Percentiles rank a stretch among this genome's conserved stretches.
These are phyloP conservation scores for Aleiodes testaceus DNA, from an alignment of 2,888 invertebrate genomes.

Conservation along the genomic window DNA sequence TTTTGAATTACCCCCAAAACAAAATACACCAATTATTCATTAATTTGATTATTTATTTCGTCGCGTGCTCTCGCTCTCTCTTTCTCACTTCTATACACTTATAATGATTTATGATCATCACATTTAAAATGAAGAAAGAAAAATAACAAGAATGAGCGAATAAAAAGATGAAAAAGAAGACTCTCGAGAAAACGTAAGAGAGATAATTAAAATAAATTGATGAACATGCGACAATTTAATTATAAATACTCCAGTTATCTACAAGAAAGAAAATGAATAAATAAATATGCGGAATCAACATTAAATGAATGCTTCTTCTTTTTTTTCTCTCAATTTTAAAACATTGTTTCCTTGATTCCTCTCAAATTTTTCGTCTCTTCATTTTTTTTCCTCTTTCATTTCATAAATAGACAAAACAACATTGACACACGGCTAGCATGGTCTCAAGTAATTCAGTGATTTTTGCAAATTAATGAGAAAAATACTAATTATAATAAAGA, in stretches of 20 bases:
- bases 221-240: conserved; percentile 40
- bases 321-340: conserved; percentile 27
- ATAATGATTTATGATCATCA: conserved; percentile 1
- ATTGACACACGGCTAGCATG: conserved; percentile 49
- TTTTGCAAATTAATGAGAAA: background rate
- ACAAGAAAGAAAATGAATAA: conserved; percentile 45
- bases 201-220: conserved; percentile 30
- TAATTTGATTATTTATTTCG: background rate
- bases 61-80: conserved; percentile 2
- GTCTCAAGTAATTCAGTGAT: conserved; percentile 44
- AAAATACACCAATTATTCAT: conserved; percentile 5
- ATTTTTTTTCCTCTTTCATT: conserved; percentile 12
- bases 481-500: background rate
- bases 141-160: background rate
- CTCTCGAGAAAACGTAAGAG: background rate
- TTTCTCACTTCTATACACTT: conserved; percentile 9
- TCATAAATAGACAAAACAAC: conserved; percentile 52
- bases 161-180: background rate
- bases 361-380: conserved; percentile 26
- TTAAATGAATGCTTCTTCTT: conserved; percentile 36
- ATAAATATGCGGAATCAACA: conserved; percentile 40
- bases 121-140: background rate
- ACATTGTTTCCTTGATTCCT: conserved; percentile 28
- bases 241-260: conserved; percentile 46
- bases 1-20: too few species aligned